phyloP scores from a whole-genome alignment of 1,140 invertebrate species.

The Cyrtorhinus lividipennis region DNA sequence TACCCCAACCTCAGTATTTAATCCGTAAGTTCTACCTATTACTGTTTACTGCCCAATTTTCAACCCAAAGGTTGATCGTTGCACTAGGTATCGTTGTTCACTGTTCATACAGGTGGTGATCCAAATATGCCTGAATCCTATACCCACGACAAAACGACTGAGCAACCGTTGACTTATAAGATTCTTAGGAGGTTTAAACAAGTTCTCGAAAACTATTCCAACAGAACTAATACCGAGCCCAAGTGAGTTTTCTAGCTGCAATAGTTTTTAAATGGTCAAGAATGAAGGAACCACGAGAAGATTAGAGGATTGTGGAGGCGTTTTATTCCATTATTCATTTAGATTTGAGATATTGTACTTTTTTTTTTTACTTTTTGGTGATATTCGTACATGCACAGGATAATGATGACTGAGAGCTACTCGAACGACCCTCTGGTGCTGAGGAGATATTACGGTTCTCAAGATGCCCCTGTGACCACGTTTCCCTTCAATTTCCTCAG shows the following conservation, averaged over 20 bases:
- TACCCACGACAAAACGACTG: slow-evolving; percentile 44
- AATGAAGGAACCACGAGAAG: too few relatives aligned
- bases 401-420: slow-evolving; percentile 32
- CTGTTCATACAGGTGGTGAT: not conserved
- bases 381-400: slow-evolving; percentile 22
- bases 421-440: slow-evolving; percentile 22
- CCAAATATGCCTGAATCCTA: slow-evolving; percentile 34
- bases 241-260: not conserved
- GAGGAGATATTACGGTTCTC: slow-evolving; percentile 30
- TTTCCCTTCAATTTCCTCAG: slow-evolving; percentile 31
- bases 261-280: not conserved
- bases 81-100: too few relatives aligned
- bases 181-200: slow-evolving; percentile 46
- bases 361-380: not conserved
- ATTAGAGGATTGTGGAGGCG: too few relatives aligned
- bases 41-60: too few relatives aligned
- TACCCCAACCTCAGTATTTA: too few relatives aligned
- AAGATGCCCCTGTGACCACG: slow-evolving; percentile 27
- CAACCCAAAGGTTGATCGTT: too few relatives aligned
- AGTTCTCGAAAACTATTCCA: slow-evolving; percentile 41
- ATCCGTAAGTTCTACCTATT: too few relatives aligned
- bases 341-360: not conserved
- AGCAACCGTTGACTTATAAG: slow-evolving; percentile 42
- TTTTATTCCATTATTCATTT: too few relatives aligned
- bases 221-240: not conserved